Evolutionary conservation across 2,888 invertebrate genomes (phyloP).

Genomic region (Hymenopus coronatus): DNA sequence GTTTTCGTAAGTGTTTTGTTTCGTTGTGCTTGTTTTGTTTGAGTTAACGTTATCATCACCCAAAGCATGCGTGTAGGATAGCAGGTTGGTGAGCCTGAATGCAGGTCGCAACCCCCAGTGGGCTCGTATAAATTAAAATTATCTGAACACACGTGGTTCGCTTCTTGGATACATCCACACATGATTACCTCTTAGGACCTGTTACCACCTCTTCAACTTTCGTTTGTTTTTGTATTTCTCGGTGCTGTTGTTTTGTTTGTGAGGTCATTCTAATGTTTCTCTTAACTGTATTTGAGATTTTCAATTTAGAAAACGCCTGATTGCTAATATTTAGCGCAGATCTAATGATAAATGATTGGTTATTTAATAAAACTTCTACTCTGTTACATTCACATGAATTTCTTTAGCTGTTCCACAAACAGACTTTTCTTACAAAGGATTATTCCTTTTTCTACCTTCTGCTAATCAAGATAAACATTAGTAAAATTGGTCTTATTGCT

Average conservation of each 20-base stretch:
- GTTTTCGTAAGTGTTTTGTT: slow-evolving; percentile 20
- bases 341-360: too few relatives aligned
- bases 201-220: not conserved
- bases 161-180: not conserved
- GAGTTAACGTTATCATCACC: not conserved
- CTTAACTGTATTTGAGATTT: too few relatives aligned
- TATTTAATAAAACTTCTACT: too few relatives aligned
- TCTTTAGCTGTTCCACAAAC: too few relatives aligned
- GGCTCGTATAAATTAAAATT: not conserved
- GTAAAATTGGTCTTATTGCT: too few relatives aligned
- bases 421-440: too few relatives aligned
- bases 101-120: not conserved
- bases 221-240: not conserved
- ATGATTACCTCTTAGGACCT: not conserved
- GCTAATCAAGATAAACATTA: too few relatives aligned
- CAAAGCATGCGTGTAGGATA: not conserved
- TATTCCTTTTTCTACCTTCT: too few relatives aligned
- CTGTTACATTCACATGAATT: too few relatives aligned
- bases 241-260: not conserved
- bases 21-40: not conserved
- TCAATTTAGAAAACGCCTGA: too few relatives aligned
- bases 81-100: not conserved
- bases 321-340: too few relatives aligned
- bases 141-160: not conserved
- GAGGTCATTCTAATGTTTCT: too few relatives aligned